Evolutionary conservation across 2,888 invertebrate genomes (phyloP).

Genomic region (Melanchra persicariae): DNA sequence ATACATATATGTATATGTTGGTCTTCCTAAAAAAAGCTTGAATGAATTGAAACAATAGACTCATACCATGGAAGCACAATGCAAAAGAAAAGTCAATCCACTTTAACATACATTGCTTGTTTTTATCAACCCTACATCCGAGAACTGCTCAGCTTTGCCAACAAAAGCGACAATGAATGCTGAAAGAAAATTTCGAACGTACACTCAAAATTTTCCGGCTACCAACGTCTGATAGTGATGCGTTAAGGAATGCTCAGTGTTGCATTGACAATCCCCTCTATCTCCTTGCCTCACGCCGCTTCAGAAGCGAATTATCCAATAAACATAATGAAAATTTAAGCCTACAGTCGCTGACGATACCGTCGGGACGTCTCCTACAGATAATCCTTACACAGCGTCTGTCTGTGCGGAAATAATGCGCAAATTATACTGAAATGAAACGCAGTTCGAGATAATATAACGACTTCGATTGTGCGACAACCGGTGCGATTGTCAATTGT

Average conservation of each 20-base stretch:
- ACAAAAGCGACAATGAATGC: constrained; percentile 18
- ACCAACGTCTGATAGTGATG: constrained; percentile 70
- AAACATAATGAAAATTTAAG: constrained; percentile 91
- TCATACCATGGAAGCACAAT: not conserved
- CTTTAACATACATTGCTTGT: constrained; percentile 23
- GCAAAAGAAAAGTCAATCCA: not conserved
- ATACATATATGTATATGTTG: not conserved
- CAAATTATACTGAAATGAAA: constrained; percentile 78
- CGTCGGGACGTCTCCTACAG: constrained; percentile 83
- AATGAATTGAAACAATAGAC: constrained; percentile 52
- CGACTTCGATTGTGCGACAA: constrained; percentile 64
- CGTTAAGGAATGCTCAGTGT: constrained; percentile 86
- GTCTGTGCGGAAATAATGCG: constrained; percentile 78
- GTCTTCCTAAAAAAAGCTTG: constrained; percentile 15
- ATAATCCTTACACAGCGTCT: constrained; percentile 83
- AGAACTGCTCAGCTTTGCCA: not conserved
- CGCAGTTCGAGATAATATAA: constrained; percentile 68
- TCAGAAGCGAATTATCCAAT: constrained; percentile 89
- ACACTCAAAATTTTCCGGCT: not conserved
- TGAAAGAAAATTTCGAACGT: constrained; percentile 4
- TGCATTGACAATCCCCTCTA: constrained; percentile 89
- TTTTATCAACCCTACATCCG: not conserved
- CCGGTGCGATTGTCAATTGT: constrained; percentile 50
- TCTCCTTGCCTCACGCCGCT: constrained; percentile 85
- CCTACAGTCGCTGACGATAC: constrained; percentile 85